These are phyloP conservation scores for Sebastes taczanowskii DNA, from an alignment of 2,797 vertebrate species.

Conservation along the genomic window DNA sequence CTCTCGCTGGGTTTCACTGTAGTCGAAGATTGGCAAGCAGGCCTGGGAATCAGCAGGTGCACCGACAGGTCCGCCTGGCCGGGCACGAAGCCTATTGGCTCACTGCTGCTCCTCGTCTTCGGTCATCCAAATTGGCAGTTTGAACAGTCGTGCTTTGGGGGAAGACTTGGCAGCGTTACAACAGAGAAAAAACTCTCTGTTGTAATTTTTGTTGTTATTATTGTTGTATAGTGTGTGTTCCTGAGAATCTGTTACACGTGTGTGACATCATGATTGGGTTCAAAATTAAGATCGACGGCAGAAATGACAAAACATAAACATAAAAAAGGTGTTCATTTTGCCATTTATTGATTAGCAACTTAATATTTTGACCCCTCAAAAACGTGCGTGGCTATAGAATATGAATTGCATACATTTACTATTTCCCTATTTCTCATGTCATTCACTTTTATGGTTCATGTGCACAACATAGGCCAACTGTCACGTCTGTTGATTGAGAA, in stretches of 20 bases:
- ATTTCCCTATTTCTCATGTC: neutral
- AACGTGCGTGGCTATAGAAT: neutral
- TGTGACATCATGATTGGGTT: neutral
- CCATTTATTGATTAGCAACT: neutral
- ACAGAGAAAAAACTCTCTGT: neutral
- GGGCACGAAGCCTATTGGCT: slow-evolving; percentile 57
- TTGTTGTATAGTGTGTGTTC: slow-evolving; percentile 3
- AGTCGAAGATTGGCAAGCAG: slow-evolving; percentile 69
- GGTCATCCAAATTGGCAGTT: slow-evolving; percentile 57
- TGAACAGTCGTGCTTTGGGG: slow-evolving; percentile 53
- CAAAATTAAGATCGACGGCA: neutral
- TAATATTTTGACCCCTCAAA: neutral
- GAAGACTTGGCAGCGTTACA: slow-evolving; percentile 31
- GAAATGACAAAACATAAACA: neutral
- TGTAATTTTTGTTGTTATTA: slow-evolving; percentile 7
- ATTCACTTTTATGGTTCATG: neutral
- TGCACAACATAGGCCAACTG: slow-evolving; percentile 14
- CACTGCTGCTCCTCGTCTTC: slow-evolving; percentile 23
- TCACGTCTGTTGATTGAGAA: neutral
- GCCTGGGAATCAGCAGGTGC: slow-evolving; percentile 81
- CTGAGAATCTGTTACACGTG: neutral
- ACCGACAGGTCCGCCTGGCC: slow-evolving; percentile 67
- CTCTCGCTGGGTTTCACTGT: slow-evolving; percentile 80
- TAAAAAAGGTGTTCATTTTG: neutral
- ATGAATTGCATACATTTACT: neutral